Conservation (phyloP, 2,888 invertebrate species). For the Rhogogaster chlorosoma region DNA sequence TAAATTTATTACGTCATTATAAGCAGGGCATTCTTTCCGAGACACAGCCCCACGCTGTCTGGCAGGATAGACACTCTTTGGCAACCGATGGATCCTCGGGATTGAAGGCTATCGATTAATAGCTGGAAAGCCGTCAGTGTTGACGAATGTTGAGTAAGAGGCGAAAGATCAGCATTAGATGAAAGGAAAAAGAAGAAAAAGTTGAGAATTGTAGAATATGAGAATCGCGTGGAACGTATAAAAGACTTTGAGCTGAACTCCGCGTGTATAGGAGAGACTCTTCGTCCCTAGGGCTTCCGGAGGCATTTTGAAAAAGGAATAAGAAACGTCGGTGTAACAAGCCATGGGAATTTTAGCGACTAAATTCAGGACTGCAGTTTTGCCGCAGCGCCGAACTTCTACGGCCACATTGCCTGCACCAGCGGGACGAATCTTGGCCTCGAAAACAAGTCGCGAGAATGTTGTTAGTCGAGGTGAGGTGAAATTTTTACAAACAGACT, state of each 20-base stretch:
- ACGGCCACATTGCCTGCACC: background rate
- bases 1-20: constrained; percentile 77
- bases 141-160: background rate
- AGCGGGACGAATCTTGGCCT: background rate
- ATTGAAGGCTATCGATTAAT: background rate
- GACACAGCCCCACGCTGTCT: constrained; percentile 77
- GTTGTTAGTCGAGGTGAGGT: constrained; percentile 15
- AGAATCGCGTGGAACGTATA: background rate
- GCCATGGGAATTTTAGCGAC: constrained; percentile 30
- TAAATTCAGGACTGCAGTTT: background rate
- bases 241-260: background rate
- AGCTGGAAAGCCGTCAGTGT: background rate
- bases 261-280: background rate
- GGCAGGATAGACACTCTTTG: constrained; percentile 73
- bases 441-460: constrained; percentile 34
- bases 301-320: constrained; percentile 3
- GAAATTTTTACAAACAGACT: background rate
- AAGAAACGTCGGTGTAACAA: background rate
- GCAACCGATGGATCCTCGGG: background rate
- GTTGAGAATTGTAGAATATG: background rate
- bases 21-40: constrained; percentile 76
- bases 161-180: no score
- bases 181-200: background rate
- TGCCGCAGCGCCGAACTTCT: background rate
- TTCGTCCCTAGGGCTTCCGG: background rate